These are phyloP conservation scores for Sisor rabdophorus DNA, from an alignment of 2,113 vertebrate genomes.

Conservation along the genomic window DNA sequence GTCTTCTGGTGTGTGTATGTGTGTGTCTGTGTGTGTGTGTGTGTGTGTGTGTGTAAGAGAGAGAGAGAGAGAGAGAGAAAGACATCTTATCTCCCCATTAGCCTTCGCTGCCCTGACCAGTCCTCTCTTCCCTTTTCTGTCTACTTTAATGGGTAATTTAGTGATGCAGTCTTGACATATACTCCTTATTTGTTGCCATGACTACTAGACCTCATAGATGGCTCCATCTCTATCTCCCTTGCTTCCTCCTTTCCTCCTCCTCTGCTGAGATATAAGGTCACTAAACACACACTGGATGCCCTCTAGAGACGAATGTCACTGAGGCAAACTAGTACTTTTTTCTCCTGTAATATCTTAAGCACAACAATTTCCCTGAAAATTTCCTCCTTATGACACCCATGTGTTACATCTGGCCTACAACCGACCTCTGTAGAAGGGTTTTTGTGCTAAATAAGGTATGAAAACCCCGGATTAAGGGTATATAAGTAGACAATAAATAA, in stretches of 20 bases:
- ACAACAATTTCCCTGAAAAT: slow-evolving; percentile 11
- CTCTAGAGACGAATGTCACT: slow-evolving; percentile 32
- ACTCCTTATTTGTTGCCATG: slow-evolving; percentile 80
- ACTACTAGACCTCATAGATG: slow-evolving; percentile 71
- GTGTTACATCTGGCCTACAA: slow-evolving; percentile 1
- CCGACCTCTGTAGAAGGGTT: slow-evolving; percentile 1
- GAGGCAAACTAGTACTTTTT: slow-evolving; percentile 14
- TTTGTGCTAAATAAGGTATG: background rate
- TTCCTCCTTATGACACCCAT: slow-evolving; percentile 2
- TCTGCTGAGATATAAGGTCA: slow-evolving; percentile 43
- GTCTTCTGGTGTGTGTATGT: slow-evolving; percentile 55
- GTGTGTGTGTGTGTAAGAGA: slow-evolving; percentile 42
- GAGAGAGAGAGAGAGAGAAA: slow-evolving; percentile 36
- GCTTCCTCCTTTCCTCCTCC: slow-evolving; percentile 63
- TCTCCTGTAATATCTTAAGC: slow-evolving; percentile 26
- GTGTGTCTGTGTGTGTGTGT: slow-evolving; percentile 30
- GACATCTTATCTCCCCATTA: slow-evolving; percentile 73
- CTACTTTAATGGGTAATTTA: slow-evolving; percentile 79
- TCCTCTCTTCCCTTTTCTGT: slow-evolving; percentile 63
- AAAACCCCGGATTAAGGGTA: slow-evolving; percentile 16
- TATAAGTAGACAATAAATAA: background rate
- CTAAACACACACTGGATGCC: slow-evolving; percentile 41
- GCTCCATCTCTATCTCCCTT: slow-evolving; percentile 66
- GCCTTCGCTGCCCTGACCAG: slow-evolving; percentile 70
- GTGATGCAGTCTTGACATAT: slow-evolving; percentile 76